A percentile compares a stretch with the other conserved stretches of the same genome.
Evolutionary conservation across 2,113 vertebrate genomes (phyloP).

Genomic region (Coturnix japonica): DNA sequence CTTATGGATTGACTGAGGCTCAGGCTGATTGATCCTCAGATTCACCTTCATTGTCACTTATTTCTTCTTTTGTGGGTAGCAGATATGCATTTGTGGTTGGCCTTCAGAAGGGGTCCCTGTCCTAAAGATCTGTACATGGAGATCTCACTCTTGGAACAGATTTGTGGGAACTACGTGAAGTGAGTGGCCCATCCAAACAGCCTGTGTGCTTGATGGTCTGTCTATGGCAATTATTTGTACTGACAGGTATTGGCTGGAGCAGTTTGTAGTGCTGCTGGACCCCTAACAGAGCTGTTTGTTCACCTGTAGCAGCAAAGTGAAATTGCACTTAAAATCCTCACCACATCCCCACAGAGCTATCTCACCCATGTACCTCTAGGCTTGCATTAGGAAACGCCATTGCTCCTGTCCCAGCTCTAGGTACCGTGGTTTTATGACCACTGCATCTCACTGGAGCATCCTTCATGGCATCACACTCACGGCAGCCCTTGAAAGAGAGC

Average conservation of each 20-base stretch:
- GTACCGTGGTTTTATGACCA: neutral
- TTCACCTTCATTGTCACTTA: neutral
- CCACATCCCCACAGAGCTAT: conserved; percentile 18
- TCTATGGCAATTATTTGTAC: neutral
- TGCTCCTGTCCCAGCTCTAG: neutral
- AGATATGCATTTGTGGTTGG: rapidly evolving
- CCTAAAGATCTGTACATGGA: neutral
- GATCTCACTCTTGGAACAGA: neutral
- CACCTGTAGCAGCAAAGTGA: conserved; percentile 37
- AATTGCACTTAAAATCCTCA: conserved; percentile 20
- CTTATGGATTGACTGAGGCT: neutral
- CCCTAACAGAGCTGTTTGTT: neutral
- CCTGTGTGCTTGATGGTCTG: conserved; percentile 17
- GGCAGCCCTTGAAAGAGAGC: neutral
- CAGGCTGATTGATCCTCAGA: neutral
- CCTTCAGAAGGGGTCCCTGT: neutral
- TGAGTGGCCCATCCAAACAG: neutral
- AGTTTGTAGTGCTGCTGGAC: neutral
- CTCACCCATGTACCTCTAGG: neutral
- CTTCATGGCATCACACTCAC: neutral
- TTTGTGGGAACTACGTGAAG: neutral
- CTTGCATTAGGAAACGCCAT: neutral
- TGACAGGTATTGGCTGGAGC: neutral
- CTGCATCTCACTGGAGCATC: neutral
- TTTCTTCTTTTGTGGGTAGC: neutral